These are phyloP conservation scores for Cynodonichthys magdalenae DNA, from an alignment of 2,797 vertebrate species.

Conservation along the genomic window DNA sequence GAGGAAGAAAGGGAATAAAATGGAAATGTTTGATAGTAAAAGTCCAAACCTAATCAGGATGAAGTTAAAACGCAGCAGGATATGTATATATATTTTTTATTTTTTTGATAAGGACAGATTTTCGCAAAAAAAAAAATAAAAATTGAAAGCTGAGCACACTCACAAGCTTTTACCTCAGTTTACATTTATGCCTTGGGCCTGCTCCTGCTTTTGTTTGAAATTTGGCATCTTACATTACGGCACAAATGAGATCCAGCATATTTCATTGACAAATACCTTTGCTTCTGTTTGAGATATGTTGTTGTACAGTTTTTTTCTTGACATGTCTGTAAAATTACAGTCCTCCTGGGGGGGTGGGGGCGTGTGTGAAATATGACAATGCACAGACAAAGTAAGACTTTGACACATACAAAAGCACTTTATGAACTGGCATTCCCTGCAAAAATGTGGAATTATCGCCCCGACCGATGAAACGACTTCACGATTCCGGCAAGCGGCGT, in stretches of 20 bases:
- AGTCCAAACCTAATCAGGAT: slow-evolving; percentile 59
- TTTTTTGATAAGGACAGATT: slow-evolving; percentile 48
- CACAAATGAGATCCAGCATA: slow-evolving; percentile 64
- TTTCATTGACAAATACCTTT: slow-evolving; percentile 70
- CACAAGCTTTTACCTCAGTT: slow-evolving; percentile 43
- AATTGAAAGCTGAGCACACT: not conserved
- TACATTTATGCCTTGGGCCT: slow-evolving; percentile 54
- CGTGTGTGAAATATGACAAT: slow-evolving; percentile 60
- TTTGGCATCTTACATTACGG: slow-evolving; percentile 59
- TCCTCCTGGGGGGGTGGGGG: slow-evolving; percentile 26
- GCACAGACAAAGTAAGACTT: slow-evolving; percentile 60
- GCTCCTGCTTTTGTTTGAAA: slow-evolving; percentile 67
- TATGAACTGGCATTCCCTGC: slow-evolving; percentile 61
- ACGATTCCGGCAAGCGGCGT: slow-evolving; percentile 69
- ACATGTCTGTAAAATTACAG: slow-evolving; percentile 60
- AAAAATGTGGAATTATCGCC: slow-evolving; percentile 76
- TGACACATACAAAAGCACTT: slow-evolving; percentile 68
- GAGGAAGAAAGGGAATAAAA: slow-evolving; percentile 64
- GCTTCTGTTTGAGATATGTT: slow-evolving; percentile 39
- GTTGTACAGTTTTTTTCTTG: slow-evolving; percentile 33
- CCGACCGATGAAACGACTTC: slow-evolving; percentile 71
- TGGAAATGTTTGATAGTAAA: slow-evolving; percentile 61
- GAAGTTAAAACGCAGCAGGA: slow-evolving; percentile 50
- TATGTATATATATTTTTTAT: slow-evolving; percentile 8
- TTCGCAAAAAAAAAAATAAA: slow-evolving; percentile 46